Evolutionary conservation across 2,113 vertebrate genomes (phyloP).

Genomic region (Tylochromis polylepis): DNA sequence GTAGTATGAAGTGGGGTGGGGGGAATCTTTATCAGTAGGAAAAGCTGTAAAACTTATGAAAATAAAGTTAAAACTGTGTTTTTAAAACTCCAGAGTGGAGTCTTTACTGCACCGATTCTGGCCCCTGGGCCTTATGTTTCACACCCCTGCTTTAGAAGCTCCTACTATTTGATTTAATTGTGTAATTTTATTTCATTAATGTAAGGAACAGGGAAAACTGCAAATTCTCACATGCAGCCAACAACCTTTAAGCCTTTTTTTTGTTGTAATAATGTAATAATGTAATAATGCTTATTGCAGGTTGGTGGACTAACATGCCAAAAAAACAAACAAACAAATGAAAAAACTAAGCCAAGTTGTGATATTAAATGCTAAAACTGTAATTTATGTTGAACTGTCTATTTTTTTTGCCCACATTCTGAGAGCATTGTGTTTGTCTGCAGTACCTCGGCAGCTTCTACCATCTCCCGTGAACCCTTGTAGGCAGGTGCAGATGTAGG

Average conservation of each 20-base stretch:
- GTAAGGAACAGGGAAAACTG: neutral
- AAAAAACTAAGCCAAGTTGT: neutral
- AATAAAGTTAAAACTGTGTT: neutral
- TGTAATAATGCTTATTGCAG: neutral
- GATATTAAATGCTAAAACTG: neutral
- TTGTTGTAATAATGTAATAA: neutral
- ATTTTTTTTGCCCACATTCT: neutral
- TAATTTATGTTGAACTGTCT: neutral
- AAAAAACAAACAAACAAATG: neutral
- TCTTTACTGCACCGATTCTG: neutral
- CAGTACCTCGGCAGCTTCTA: conserved; percentile 77
- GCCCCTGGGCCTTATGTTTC: neutral
- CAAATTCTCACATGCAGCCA: neutral
- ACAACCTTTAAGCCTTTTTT: neutral
- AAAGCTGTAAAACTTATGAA: neutral
- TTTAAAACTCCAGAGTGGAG: neutral
- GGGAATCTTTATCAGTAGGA: neutral
- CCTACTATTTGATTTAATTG: neutral
- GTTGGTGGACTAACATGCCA: neutral
- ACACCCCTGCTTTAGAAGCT: neutral
- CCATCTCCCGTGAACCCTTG: conserved; percentile 85
- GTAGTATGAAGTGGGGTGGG: neutral
- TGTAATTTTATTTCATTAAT: neutral
- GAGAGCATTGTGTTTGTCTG: neutral
- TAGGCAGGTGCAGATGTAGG: conserved; percentile 82